Conservation (phyloP, 2,113 vertebrate genomes). For the Myrmecobius fasciatus region DNA sequence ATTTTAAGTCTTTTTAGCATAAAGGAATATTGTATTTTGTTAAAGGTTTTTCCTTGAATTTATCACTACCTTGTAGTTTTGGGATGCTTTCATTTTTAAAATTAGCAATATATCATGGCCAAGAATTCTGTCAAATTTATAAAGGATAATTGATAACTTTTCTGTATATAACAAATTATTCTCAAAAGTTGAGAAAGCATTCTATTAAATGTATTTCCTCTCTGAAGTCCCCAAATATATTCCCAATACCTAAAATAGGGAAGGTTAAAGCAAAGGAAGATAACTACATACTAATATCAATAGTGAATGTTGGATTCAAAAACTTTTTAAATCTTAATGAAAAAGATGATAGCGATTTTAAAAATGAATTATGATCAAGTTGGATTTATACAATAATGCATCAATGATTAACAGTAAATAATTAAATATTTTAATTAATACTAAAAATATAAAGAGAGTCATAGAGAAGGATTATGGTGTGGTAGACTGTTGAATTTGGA, state of each 20-base stretch:
- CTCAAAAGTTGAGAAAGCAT: not conserved
- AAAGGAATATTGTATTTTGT: not conserved
- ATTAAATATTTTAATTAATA: not conserved
- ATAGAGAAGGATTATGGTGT: not conserved
- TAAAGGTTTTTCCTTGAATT: not conserved
- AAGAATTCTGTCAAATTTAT: not conserved
- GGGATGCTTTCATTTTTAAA: not conserved
- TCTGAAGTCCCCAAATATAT: not conserved
- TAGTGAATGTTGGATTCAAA: not conserved
- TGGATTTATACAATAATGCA: not conserved
- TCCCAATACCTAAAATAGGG: not conserved
- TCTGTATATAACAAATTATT: not conserved
- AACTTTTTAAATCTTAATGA: not conserved
- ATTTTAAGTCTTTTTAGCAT: not conserved
- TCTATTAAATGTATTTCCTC: not conserved
- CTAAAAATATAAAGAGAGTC: not conserved
- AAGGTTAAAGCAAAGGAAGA: not conserved
- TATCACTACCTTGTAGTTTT: not conserved
- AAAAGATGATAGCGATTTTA: not conserved
- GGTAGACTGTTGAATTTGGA: not conserved
- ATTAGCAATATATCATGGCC: not conserved
- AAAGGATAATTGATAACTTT: not conserved
- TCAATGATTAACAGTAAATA: not conserved
- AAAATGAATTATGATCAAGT: not conserved
- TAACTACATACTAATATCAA: not conserved